These are phyloP conservation scores for Thymelicus sylvestris DNA, from an alignment of 2,888 invertebrate genomes.

Conservation along the genomic window DNA sequence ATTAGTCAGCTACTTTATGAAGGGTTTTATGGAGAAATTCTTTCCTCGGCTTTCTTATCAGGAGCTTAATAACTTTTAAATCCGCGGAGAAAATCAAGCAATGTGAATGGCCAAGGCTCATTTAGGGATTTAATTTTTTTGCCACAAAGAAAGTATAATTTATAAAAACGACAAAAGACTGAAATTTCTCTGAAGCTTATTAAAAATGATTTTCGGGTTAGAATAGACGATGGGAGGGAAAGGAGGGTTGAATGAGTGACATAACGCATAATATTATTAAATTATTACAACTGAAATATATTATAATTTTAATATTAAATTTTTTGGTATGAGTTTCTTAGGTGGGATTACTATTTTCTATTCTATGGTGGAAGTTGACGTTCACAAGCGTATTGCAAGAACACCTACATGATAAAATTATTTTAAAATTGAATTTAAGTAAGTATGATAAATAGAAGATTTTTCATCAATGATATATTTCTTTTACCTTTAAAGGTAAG, in stretches of 20 bases:
- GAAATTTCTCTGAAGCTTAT: conserved; percentile 74
- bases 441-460: too few species aligned
- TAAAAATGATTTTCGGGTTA: conserved; percentile 66
- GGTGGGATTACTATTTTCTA: too few species aligned
- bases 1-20: conserved; percentile 24
- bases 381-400: too few species aligned
- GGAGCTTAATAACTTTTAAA: conserved; percentile 65
- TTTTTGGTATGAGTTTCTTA: too few species aligned
- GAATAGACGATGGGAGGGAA: conserved; percentile 38
- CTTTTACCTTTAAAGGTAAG: conserved; percentile 42
- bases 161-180: conserved; percentile 67
- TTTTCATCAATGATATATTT: neutral
- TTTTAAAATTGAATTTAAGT: too few species aligned
- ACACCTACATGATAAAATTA: too few species aligned
- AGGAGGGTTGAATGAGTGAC: too few species aligned
- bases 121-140: conserved; percentile 67
- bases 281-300: too few species aligned
- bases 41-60: conserved; percentile 57
- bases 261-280: too few species aligned
- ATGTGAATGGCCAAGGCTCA: conserved; percentile 68
- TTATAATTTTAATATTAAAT: too few species aligned
- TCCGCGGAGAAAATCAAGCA: conserved; percentile 68
- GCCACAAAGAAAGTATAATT: conserved; percentile 73
- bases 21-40: conserved; percentile 59
- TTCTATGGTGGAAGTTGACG: too few species aligned